phyloP scores from a whole-genome alignment of 2,888 invertebrate species.

The Hymenopus coronatus region DNA sequence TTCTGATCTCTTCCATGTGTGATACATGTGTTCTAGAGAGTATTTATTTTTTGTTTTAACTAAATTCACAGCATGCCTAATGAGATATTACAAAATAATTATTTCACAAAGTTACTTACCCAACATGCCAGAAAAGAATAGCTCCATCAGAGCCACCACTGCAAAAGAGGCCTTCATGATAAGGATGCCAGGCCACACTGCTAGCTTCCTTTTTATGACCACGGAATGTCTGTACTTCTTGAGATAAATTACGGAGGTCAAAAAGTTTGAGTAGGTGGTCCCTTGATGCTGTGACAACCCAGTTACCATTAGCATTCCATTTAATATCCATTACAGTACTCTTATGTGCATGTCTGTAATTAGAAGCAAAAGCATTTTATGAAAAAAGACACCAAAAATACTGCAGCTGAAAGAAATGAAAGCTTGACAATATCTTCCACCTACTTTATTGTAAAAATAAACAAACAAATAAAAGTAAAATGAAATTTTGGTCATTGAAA shows the following conservation, averaged over 20 bases:
- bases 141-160: slow-evolving; percentile 99
- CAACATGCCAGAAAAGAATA: slow-evolving; percentile 98
- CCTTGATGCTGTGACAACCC: slow-evolving; percentile 96
- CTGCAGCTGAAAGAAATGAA: too few relatives aligned
- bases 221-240: slow-evolving; percentile 95
- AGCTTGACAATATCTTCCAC: too few relatives aligned
- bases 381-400: too few relatives aligned
- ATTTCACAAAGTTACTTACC: slow-evolving; percentile 53
- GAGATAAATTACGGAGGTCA: slow-evolving; percentile 92
- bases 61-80: too few relatives aligned
- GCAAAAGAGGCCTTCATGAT: slow-evolving; percentile 94
- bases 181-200: slow-evolving; percentile 96
- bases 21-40: not conserved
- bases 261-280: slow-evolving; percentile 97
- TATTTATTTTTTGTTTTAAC: not conserved
- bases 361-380: not conserved
- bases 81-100: not conserved
- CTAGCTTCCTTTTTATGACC: slow-evolving; percentile 99
- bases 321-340: slow-evolving; percentile 98
- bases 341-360: slow-evolving; percentile 89
- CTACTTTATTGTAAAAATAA: too few relatives aligned
- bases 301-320: slow-evolving; percentile 99
- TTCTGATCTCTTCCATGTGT: not conserved
- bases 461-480: too few relatives aligned
- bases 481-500: too few relatives aligned